Evolutionary conservation across 2,113 vertebrate species (phyloP).

Genomic region (Peromyscus maniculatus): DNA sequence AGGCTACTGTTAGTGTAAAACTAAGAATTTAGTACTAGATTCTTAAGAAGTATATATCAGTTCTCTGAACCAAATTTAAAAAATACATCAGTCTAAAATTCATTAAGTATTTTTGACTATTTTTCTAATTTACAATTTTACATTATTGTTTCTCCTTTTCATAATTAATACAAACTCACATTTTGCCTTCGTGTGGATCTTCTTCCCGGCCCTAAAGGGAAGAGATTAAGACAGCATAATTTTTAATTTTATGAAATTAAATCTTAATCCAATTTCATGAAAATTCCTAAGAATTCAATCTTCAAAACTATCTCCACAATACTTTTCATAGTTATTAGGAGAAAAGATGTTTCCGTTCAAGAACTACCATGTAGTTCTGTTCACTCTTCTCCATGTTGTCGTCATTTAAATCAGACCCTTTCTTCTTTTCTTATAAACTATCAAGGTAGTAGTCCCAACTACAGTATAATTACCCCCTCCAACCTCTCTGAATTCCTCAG

Average conservation of each 20-base stretch:
- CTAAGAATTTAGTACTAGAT: neutral
- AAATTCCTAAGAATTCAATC: slow-evolving; percentile 27
- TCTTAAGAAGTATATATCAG: slow-evolving; percentile 33
- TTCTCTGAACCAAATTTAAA: slow-evolving; percentile 25
- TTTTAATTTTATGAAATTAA: slow-evolving; percentile 61
- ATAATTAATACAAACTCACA: slow-evolving; percentile 90
- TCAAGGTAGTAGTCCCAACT: neutral
- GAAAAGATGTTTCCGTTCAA: slow-evolving; percentile 7
- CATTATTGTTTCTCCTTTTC: slow-evolving; percentile 12
- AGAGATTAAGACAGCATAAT: slow-evolving; percentile 70
- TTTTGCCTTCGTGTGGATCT: slow-evolving; percentile 99
- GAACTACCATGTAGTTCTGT: neutral
- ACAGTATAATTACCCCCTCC: neutral
- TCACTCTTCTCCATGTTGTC: neutral
- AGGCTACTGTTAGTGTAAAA: slow-evolving; percentile 37
- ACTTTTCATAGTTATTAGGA: neutral
- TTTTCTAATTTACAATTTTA: slow-evolving; percentile 54
- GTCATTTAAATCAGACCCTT: neutral
- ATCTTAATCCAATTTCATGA: slow-evolving; percentile 47
- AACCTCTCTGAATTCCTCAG: neutral
- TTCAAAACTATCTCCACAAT: slow-evolving; percentile 41
- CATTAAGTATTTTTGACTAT: slow-evolving; percentile 12
- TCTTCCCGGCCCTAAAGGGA: slow-evolving; percentile 95
- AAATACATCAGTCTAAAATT: neutral
- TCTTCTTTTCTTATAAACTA: neutral